Conservation (phyloP, 2,797 vertebrate species). For the Acomys russatus region DNA sequence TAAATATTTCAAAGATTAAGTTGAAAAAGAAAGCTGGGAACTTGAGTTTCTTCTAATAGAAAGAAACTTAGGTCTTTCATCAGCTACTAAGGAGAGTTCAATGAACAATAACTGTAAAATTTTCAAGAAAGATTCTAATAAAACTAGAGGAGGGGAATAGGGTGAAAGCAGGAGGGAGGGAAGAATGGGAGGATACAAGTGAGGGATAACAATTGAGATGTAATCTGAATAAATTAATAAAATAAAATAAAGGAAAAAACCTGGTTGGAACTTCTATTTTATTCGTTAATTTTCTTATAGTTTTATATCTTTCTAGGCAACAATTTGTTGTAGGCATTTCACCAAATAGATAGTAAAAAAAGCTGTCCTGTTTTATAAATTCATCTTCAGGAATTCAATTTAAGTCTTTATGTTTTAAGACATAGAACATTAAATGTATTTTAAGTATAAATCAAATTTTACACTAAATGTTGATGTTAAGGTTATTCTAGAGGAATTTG, state of each 20-base stretch:
- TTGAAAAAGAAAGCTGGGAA: not conserved
- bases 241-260: not conserved
- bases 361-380: not conserved
- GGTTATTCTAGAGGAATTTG: not conserved
- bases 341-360: not conserved
- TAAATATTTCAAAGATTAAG: not conserved
- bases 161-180: no score
- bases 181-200: no score
- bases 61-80: not conserved
- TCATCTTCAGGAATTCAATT: conserved; percentile 7
- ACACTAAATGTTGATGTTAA: conserved; percentile 9
- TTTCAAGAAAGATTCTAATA: not conserved
- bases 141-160: no score
- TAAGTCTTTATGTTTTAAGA: conserved; percentile 27
- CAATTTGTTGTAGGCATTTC: not conserved
- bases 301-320: not conserved
- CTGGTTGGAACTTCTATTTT: not conserved
- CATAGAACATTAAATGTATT: not conserved
- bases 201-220: no score
- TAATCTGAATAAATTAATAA: no score
- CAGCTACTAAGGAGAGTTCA: not conserved
- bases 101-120: not conserved
- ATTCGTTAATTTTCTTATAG: not conserved
- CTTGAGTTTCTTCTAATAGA: not conserved
- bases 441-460: not conserved